Percentiles rank a stretch among this genome's conserved stretches.
These are phyloP conservation scores for Seriola rivoliana DNA, from an alignment of 2,113 vertebrate species.

Conservation along the genomic window DNA sequence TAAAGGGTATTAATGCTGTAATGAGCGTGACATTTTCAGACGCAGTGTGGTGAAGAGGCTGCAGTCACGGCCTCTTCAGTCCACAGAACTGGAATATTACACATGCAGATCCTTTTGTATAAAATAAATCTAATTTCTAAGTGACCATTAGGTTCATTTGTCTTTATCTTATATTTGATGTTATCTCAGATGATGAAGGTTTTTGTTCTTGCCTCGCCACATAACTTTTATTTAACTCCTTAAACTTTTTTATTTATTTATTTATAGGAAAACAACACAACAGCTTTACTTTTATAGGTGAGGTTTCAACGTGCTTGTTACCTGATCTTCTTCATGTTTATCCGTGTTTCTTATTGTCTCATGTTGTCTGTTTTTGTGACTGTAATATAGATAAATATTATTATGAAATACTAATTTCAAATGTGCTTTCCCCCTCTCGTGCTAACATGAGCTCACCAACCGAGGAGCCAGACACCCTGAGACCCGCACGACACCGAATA, in stretches of 20 bases:
- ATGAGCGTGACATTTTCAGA: conserved; percentile 70
- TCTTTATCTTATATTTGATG: background rate
- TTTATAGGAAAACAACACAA: background rate
- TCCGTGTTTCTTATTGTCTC: too few species aligned
- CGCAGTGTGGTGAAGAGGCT: conserved; percentile 15
- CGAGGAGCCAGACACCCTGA: background rate
- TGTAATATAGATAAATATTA: background rate
- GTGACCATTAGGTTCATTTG: background rate
- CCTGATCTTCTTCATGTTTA: too few species aligned
- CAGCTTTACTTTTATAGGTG: background rate
- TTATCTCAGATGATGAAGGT: too few species aligned
- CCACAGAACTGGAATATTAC: background rate
- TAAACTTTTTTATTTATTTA: background rate
- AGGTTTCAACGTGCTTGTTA: too few species aligned
- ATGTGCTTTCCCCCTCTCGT: background rate
- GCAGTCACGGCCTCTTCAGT: conserved; percentile 29
- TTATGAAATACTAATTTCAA: background rate
- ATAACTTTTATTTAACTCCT: too few species aligned
- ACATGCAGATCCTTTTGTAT: background rate
- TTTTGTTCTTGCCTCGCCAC: too few species aligned
- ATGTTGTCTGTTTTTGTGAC: too few species aligned
- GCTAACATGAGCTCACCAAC: background rate
- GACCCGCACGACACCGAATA: background rate
- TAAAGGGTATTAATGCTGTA: conserved; percentile 54
- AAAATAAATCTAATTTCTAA: background rate